A percentile compares a stretch with the other conserved stretches of the same genome.
phyloP scores from a whole-genome alignment of 2,113 vertebrate genomes.

The Lepus timidus region DNA sequence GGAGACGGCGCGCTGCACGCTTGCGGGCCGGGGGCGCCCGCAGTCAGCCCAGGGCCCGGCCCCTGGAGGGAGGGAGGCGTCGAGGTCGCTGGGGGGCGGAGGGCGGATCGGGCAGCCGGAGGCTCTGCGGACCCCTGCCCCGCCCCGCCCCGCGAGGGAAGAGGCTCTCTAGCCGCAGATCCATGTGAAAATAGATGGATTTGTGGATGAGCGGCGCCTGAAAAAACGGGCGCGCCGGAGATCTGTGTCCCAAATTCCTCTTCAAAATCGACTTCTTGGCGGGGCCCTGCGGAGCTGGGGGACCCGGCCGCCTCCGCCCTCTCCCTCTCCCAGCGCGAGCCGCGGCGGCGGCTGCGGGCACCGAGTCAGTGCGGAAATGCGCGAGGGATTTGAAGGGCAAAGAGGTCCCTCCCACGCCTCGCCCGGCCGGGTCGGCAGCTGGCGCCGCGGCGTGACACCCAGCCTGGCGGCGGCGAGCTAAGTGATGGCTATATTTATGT shows the following conservation, averaged over 20 bases:
- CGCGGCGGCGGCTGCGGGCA: background rate
- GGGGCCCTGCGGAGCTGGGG: conserved; percentile 38
- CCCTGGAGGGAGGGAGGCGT: background rate
- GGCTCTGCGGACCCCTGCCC: background rate
- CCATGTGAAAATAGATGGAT: conserved; percentile 81
- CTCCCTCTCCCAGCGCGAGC: background rate
- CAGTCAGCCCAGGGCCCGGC: background rate
- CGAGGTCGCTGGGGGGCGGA: background rate
- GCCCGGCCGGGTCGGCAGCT: background rate
- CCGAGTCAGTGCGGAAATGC: background rate
- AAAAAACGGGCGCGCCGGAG: conserved; percentile 76
- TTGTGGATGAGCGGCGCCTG: conserved; percentile 77
- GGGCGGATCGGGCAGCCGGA: background rate
- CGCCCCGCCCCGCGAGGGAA: background rate
- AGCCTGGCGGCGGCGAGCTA: conserved; percentile 64
- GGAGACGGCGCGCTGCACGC: rapidly evolving
- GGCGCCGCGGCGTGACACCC: conserved; percentile 37
- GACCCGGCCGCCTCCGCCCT: background rate
- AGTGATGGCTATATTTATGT: conserved; percentile 79
- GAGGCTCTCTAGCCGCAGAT: conserved; percentile 61
- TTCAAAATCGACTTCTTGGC: conserved; percentile 79
- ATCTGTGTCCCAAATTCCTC: conserved; percentile 82
- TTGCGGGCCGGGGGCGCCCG: background rate
- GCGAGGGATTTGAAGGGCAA: conserved; percentile 69
- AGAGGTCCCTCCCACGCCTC: background rate